Percentiles rank a stretch among this genome's conserved stretches.
These are phyloP conservation scores for Ivindomyrus marchei DNA, from an alignment of 2,113 vertebrate species.

Conservation along the genomic window DNA sequence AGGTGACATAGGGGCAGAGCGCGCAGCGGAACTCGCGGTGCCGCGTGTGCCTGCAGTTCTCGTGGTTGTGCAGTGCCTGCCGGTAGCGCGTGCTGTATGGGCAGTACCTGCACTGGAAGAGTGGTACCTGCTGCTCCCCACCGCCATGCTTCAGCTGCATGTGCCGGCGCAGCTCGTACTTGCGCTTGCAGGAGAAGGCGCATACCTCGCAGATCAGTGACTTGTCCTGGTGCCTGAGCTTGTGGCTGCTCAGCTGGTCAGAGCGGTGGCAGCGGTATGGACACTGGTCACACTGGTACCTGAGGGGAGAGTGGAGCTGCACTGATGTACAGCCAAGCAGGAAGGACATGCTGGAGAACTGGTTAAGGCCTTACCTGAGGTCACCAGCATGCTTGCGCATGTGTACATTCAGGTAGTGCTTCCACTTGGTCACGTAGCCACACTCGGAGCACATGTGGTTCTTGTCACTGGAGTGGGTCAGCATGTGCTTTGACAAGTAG, in stretches of 20 bases:
- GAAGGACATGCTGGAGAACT: background rate
- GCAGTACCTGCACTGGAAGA: slow-evolving; percentile 84
- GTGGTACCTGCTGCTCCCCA: slow-evolving; percentile 49
- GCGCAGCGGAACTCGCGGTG: slow-evolving; percentile 79
- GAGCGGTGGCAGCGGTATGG: slow-evolving; percentile 87
- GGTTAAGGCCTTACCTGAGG: slow-evolving; percentile 66
- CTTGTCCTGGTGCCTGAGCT: slow-evolving; percentile 88
- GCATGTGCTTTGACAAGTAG: slow-evolving; percentile 94
- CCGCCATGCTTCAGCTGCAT: slow-evolving; percentile 76
- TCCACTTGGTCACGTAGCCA: slow-evolving; percentile 97
- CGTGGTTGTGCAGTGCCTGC: slow-evolving; percentile 84
- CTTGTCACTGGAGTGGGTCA: slow-evolving; percentile 83
- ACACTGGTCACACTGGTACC: slow-evolving; percentile 90
- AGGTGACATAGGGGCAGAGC: slow-evolving; percentile 81
- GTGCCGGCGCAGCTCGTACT: slow-evolving; percentile 87
- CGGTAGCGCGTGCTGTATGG: slow-evolving; percentile 82
- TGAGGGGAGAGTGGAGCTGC: slow-evolving; percentile 36
- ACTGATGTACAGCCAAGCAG: background rate
- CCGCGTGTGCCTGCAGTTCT: slow-evolving; percentile 93
- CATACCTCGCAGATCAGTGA: slow-evolving; percentile 92
- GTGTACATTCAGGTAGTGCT: slow-evolving; percentile 89
- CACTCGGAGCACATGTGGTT: slow-evolving; percentile 96
- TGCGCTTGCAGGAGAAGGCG: slow-evolving; percentile 88
- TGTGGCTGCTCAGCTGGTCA: slow-evolving; percentile 94
- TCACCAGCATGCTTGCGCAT: slow-evolving; percentile 97